Evolutionary conservation across 2,888 invertebrate species (phyloP).

Genomic region (Lithophane ornitopus): DNA sequence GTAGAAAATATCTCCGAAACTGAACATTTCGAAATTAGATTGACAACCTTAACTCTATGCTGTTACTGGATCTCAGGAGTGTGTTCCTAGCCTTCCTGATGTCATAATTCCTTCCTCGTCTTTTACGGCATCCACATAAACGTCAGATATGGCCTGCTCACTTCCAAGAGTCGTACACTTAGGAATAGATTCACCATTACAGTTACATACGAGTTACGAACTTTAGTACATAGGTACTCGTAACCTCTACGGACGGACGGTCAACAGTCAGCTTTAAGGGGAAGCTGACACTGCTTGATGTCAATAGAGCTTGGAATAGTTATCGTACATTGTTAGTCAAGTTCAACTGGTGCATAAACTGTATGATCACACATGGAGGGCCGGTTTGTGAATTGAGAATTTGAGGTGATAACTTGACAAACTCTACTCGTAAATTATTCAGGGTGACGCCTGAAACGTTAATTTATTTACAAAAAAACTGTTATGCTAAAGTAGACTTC

Average conservation of each 20-base stretch:
- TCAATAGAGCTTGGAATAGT: constrained; percentile 26
- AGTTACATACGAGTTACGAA: constrained; percentile 24
- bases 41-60: not conserved
- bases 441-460: not conserved
- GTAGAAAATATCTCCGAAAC: not conserved
- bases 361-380: not conserved
- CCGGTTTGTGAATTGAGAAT: not conserved
- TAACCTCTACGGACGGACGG: constrained; percentile 8
- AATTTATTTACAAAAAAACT: not conserved
- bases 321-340: constrained; percentile 38
- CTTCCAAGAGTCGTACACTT: constrained; percentile 6
- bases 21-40: too few species aligned
- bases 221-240: constrained; percentile 23
- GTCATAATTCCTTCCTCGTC: not conserved
- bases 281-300: constrained; percentile 33
- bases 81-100: not conserved
- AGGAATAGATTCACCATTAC: constrained; percentile 34
- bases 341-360: constrained; percentile 27
- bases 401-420: not conserved
- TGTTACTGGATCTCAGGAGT: not conserved
- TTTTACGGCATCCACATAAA: constrained; percentile 25
- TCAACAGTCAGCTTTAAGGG: constrained; percentile 1
- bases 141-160: constrained; percentile 2
- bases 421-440: too few species aligned
- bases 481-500: not conserved